Evolutionary conservation across 2,888 invertebrate species (phyloP), one percentile per base, ranked within the genome.

Genomic region (Lasioglossum figueresi): DNA sequence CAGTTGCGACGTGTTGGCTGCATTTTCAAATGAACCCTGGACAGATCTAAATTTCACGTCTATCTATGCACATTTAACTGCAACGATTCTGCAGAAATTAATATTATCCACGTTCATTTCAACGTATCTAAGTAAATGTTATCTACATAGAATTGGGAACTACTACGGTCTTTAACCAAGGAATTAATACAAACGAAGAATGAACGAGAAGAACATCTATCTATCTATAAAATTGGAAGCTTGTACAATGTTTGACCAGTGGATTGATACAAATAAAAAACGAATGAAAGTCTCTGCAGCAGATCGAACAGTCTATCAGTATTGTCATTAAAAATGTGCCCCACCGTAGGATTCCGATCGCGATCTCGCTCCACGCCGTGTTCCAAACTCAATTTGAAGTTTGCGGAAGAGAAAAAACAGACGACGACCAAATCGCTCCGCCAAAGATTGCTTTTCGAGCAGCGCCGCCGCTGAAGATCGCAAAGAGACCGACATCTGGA

Each of bases 311-410:
- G 37, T 43, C 63, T 43, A 34, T 63, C 31, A 31, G 43, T 63
- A 12, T 66, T 14, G 23, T 66, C 23, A 31, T 43, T 63, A 66
- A 63, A 74, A 82, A 37, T 83, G 48, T n/a, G 34, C 66, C 14
- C 23, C 31, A 31, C 56, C 19, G 37, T 40, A 45, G 23, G 43
- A 43, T 59, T 70, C 72, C n/a, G 52, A 76, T 78, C 70, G 81
- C 27, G 56, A n/a, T 27, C 31, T 59, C 78, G 16, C 74, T 48
- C n/a, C 70, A 48, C 74, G 34, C 40, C 34, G 74, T 59, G 56
- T 84, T 84, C 78, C 48, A 78, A 84, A 83, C 84, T 80, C 85
- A 78, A 77, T 85, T 84, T 63, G 75, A 76, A 79, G 79, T 79
- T 79, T 80, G 56, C 72, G 52, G 56, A 75, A 70, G 56, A 59